Evolutionary conservation across 2,113 vertebrate species (phyloP).

Genomic region (Gorsachius goisagi): DNA sequence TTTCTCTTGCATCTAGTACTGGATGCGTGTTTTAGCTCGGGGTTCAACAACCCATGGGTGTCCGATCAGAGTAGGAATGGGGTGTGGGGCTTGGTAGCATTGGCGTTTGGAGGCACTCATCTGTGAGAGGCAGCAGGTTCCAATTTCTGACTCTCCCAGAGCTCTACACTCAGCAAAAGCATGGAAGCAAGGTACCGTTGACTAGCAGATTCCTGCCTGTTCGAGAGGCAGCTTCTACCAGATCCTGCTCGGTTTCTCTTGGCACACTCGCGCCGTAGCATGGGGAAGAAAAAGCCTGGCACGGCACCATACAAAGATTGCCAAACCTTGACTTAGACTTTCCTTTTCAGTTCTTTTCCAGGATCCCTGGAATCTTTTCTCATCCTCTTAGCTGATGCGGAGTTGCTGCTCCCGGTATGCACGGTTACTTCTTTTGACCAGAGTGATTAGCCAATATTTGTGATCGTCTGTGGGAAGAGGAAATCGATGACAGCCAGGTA

Average conservation of each 20-base stretch:
- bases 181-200: not conserved
- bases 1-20: not conserved
- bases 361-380: not conserved
- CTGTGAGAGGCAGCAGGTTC: not conserved
- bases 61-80: rapidly evolving
- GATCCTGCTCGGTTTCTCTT: not conserved
- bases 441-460: not conserved
- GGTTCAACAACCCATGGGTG: not conserved
- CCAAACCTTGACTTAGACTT: not conserved
- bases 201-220: not conserved
- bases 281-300: not conserved
- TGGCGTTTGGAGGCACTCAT: not conserved
- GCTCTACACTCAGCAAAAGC: not conserved
- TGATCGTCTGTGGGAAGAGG: not conserved
- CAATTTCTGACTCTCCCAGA: not conserved
- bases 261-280: not conserved
- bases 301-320: rapidly evolving
- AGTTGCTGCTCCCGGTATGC: rapidly evolving
- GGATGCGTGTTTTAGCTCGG: rapidly evolving
- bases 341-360: not conserved
- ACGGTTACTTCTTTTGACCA: rapidly evolving
- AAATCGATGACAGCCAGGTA: not conserved
- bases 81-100: rapidly evolving
- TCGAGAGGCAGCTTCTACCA: not conserved
- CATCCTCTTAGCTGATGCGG: not conserved